Conservation (phyloP, 1,140 invertebrate species). For the Drosophila yakuba region DNA sequence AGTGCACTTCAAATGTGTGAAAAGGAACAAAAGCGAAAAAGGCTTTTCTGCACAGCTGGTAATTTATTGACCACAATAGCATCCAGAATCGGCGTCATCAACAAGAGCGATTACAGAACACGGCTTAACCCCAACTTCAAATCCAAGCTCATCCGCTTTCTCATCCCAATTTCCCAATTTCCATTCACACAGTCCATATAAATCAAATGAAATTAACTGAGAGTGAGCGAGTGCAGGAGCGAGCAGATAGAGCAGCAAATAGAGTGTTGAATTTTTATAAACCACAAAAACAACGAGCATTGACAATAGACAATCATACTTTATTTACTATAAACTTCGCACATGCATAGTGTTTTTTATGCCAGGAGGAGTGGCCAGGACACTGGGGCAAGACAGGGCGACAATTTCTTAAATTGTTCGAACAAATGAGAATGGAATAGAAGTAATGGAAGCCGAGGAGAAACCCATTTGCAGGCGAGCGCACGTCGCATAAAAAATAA, state of each 20-base stretch:
- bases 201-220: slow-evolving; percentile 79
- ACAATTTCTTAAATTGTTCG: slow-evolving; percentile 78
- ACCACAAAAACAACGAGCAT: slow-evolving; percentile 46
- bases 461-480: slow-evolving; percentile 53
- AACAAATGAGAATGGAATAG: slow-evolving; percentile 64
- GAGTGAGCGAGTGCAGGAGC: slow-evolving; percentile 1
- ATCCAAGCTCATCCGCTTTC: not conserved
- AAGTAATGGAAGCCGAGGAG: slow-evolving; percentile 16
- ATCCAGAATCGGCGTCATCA: slow-evolving; percentile 38
- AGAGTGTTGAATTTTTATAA: slow-evolving; percentile 69
- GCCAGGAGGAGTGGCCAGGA: slow-evolving; percentile 7
- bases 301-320: slow-evolving; percentile 68
- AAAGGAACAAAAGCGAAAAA: slow-evolving; percentile 61
- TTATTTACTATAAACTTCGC: slow-evolving; percentile 70
- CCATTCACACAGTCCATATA: slow-evolving; percentile 51
- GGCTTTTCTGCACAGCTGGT: slow-evolving; percentile 66
- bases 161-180: not conserved
- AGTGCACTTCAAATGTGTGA: slow-evolving; percentile 75
- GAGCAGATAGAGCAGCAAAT: slow-evolving; percentile 35
- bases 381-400: slow-evolving; percentile 33
- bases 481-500: slow-evolving; percentile 56
- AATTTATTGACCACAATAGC: slow-evolving; percentile 75
- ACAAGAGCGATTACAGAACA: slow-evolving; percentile 51
- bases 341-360: slow-evolving; percentile 33
- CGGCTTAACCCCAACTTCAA: slow-evolving; percentile 32